phyloP scores from a whole-genome alignment of 2,888 invertebrate genomes.

The Apamea crenata region DNA sequence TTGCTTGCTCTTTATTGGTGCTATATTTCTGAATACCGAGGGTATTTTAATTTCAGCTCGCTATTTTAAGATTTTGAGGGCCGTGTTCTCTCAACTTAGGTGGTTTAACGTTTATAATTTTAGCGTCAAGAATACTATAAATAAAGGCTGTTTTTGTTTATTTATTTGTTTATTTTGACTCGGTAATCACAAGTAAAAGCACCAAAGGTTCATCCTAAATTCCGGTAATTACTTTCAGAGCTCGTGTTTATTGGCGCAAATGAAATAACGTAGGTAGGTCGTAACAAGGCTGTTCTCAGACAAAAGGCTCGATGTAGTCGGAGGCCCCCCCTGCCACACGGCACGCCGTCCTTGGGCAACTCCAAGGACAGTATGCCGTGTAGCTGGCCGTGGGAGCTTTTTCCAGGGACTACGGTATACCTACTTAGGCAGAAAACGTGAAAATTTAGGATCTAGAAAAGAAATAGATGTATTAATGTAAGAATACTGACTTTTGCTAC shows the following conservation, averaged over 20 bases:
- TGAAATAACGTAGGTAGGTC: constrained; percentile 25
- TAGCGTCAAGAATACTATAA: constrained; percentile 2
- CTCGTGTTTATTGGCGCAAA: constrained; percentile 8
- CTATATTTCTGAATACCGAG: constrained; percentile 13
- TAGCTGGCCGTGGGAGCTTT: constrained; percentile 34
- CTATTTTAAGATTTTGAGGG: constrained; percentile 37
- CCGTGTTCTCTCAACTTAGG: not conserved
- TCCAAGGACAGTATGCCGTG: constrained; percentile 50
- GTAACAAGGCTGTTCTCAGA: constrained; percentile 44
- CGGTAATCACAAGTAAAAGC: constrained; percentile 1
- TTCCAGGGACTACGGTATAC: constrained; percentile 33
- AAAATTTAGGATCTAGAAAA: not conserved
- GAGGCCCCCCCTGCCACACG: constrained; percentile 25
- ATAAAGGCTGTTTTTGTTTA: constrained; percentile 3
- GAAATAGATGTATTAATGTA: not conserved
- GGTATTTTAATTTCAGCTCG: constrained; percentile 28
- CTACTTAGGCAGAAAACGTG: constrained; percentile 6
- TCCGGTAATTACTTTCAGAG: constrained; percentile 14
- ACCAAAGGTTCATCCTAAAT: constrained; percentile 8
- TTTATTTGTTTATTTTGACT: constrained; percentile 1
- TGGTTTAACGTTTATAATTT: constrained; percentile 13
- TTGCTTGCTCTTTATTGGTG: constrained; percentile 5
- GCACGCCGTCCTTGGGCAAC: constrained; percentile 43
- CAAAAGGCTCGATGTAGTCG: constrained; percentile 40
- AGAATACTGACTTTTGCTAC: not conserved